phyloP scores from a whole-genome alignment of 1,140 invertebrate species.

The Hycleus phaleratus region DNA sequence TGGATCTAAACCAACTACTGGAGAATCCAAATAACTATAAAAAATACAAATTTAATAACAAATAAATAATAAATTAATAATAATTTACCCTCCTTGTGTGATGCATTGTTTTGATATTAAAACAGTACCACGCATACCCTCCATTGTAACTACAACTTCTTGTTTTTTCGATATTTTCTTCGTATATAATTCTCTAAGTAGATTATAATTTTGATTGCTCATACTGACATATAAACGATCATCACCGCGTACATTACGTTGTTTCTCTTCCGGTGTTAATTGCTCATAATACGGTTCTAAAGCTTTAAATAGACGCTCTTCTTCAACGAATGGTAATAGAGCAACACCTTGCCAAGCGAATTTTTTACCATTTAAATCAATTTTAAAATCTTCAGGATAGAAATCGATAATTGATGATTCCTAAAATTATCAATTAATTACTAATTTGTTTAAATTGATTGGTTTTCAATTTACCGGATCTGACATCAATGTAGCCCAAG shows the following conservation, averaged over 20 bases:
- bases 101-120: conserved; percentile 62
- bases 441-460: not conserved
- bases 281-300: conserved; percentile 70
- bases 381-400: conserved; percentile 97
- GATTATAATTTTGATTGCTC: conserved; percentile 59
- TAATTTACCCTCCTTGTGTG: conserved; percentile 50
- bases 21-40: conserved; percentile 55
- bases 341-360: conserved; percentile 99
- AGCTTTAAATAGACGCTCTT: conserved; percentile 81
- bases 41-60: not conserved
- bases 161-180: conserved; percentile 43
- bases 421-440: conserved; percentile 40
- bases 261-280: conserved; percentile 74
- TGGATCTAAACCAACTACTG: conserved; percentile 57
- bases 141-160: conserved; percentile 49
- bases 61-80: conserved; percentile 1
- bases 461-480: conserved; percentile 57
- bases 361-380: conserved; percentile 99
- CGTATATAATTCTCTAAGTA: conserved; percentile 63
- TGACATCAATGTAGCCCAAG: conserved; percentile 93
- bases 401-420: conserved; percentile 97
- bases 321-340: conserved; percentile 95
- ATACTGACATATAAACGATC: conserved; percentile 72
- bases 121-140: conserved; percentile 68
- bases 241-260: conserved; percentile 64